Percentiles rank a stretch among this genome's conserved stretches.
Evolutionary conservation across 2,113 vertebrate genomes (phyloP).

Genomic region (Macrotis lagotis): DNA sequence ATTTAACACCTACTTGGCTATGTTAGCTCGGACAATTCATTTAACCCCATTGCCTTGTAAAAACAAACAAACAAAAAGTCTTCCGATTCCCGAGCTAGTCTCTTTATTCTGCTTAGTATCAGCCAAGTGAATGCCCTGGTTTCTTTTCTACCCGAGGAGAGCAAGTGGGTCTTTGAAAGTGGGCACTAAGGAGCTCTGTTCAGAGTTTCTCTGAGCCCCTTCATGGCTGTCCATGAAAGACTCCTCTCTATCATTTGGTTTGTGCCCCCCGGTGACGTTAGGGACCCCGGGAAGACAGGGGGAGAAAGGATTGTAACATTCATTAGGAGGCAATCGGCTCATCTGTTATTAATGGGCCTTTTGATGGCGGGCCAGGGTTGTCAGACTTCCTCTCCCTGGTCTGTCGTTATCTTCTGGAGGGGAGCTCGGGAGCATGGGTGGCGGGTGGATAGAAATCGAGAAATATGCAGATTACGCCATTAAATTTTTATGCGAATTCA

Average conservation of each 20-base stretch:
- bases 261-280: not conserved
- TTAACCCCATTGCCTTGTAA: too few relatives aligned
- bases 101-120: not conserved
- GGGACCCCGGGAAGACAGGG: not conserved
- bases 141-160: not conserved
- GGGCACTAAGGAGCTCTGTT: not conserved
- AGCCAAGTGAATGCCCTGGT: not conserved
- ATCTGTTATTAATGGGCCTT: not conserved
- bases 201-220: not conserved
- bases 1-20: too few relatives aligned
- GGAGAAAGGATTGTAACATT: not conserved
- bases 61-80: too few relatives aligned
- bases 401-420: rapidly evolving
- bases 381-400: not conserved
- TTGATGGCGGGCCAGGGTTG: not conserved
- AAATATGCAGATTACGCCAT: slow-evolving; percentile 80
- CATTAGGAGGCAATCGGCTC: rapidly evolving
- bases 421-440: slow-evolving; percentile 1
- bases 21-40: too few relatives aligned
- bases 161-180: not conserved
- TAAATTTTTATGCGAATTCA: slow-evolving; percentile 85
- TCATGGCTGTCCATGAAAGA: not conserved
- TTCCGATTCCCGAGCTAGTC: not conserved
- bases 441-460: not conserved
- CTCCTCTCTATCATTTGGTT: not conserved